Percentiles rank a stretch among this genome's conserved stretches.
These are phyloP conservation scores for Perizoma flavofasciatum DNA, from an alignment of 2,888 invertebrate genomes.

Conservation along the genomic window DNA sequence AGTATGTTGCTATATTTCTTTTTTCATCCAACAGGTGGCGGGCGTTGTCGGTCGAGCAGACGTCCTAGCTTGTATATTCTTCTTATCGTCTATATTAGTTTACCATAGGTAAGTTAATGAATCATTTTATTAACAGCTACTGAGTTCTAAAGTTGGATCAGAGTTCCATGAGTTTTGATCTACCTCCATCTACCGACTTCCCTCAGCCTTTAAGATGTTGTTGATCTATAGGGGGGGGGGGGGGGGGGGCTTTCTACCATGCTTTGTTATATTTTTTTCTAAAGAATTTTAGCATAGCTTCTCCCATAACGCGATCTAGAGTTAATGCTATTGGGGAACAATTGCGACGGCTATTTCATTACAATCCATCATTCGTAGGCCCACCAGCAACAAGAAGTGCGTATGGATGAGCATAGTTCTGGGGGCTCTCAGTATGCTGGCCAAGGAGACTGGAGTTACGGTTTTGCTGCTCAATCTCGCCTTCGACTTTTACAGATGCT, in stretches of 20 bases:
- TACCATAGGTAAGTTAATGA: slow-evolving; percentile 88
- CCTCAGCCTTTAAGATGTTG: too few species aligned
- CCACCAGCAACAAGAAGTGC: slow-evolving; percentile 33
- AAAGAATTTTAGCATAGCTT: too few species aligned
- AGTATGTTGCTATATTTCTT: neutral
- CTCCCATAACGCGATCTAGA: too few species aligned
- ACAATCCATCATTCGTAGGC: slow-evolving; percentile 21
- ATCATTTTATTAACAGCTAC: too few species aligned
- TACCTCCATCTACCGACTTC: too few species aligned
- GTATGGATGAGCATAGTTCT: slow-evolving; percentile 88
- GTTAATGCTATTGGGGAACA: too few species aligned
- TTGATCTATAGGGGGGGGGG: too few species aligned
- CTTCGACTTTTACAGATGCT: slow-evolving; percentile 90
- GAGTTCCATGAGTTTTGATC: too few species aligned
- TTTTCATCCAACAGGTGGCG: slow-evolving; percentile 85
- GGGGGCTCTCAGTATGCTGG: slow-evolving; percentile 91
- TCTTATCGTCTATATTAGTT: slow-evolving; percentile 89
- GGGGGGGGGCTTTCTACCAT: too few species aligned
- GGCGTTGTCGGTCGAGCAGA: slow-evolving; percentile 95
- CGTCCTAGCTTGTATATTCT: slow-evolving; percentile 92
- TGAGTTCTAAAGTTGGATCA: too few species aligned
- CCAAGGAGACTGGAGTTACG: slow-evolving; percentile 94
- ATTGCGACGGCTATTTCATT: too few species aligned
- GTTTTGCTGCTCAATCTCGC: slow-evolving; percentile 87
- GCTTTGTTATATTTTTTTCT: too few species aligned